Evolutionary conservation across 2,888 invertebrate genomes (phyloP).

Genomic region (Platycnemis pennipes): DNA sequence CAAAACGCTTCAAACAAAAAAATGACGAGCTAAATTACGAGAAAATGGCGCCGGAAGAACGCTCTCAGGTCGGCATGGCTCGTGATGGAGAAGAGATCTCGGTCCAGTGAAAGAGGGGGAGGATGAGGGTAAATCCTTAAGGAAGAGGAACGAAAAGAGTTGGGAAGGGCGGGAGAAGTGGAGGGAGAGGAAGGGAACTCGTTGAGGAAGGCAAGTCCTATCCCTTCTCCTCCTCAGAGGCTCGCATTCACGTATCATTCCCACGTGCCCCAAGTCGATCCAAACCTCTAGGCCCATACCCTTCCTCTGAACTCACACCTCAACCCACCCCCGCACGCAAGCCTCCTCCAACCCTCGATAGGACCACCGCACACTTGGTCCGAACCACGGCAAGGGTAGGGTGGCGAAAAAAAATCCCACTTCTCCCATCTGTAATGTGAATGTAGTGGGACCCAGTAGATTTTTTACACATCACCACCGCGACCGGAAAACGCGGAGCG

Average conservation of each 20-base stretch:
- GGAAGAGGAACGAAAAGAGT: neutral
- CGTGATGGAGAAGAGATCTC: neutral
- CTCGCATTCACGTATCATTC: neutral
- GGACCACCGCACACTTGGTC: neutral
- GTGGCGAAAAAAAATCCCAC: neutral
- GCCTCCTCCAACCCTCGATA: neutral
- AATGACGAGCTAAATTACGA: no score
- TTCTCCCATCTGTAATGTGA: constrained; percentile 21
- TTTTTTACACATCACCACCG: constrained; percentile 14
- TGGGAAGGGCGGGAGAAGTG: neutral
- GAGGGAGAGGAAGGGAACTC: neutral
- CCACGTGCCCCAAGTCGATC: neutral
- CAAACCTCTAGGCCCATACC: neutral
- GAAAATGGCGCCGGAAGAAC: neutral
- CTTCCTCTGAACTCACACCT: neutral
- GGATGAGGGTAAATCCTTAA: neutral
- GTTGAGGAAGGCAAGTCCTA: neutral
- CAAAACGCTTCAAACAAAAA: no score
- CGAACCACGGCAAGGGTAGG: neutral
- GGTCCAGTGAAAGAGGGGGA: no score
- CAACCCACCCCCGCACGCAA: neutral
- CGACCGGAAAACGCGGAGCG: neutral
- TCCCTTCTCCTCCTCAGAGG: neutral
- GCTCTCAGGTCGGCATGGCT: neutral
- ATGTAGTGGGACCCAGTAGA: constrained; percentile 31